Conservation (phyloP, 1,140 invertebrate species). For the Drosophila burlai region DNA sequence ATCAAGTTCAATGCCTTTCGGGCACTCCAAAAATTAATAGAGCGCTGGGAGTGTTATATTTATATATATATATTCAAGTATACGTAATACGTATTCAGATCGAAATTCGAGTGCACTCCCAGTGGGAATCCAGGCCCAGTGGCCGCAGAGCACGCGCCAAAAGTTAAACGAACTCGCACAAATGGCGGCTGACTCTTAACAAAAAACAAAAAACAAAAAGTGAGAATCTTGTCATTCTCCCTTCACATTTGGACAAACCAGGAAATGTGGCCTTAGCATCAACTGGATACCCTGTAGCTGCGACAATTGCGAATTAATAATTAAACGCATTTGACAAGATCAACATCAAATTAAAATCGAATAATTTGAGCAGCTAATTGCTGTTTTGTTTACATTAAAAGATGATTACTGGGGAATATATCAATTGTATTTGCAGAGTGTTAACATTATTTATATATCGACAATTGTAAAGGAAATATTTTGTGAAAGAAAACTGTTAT, state of each 20-base stretch:
- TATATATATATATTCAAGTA: neutral
- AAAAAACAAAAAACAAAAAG: slow-evolving; percentile 11
- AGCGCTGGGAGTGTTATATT: slow-evolving; percentile 3
- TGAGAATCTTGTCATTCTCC: slow-evolving; percentile 48
- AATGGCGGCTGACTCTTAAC: slow-evolving; percentile 23
- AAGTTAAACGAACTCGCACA: slow-evolving; percentile 56
- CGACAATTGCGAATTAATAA: neutral
- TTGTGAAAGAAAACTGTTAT: too few species aligned
- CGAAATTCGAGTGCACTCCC: slow-evolving; percentile 18
- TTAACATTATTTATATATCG: neutral
- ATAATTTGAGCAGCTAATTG: neutral
- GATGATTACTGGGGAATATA: neutral
- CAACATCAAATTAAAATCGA: neutral
- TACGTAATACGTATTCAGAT: slow-evolving; percentile 9
- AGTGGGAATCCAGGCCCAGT: slow-evolving; percentile 7
- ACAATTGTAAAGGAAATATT: too few species aligned
- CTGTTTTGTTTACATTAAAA: neutral
- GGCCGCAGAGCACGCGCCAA: slow-evolving; percentile 38
- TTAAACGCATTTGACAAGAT: neutral
- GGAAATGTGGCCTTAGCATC: neutral
- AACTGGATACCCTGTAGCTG: slow-evolving; percentile 29
- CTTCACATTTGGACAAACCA: slow-evolving; percentile 42
- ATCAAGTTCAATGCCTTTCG: slow-evolving; percentile 54
- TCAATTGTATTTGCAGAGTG: too few species aligned
- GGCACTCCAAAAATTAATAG: slow-evolving; percentile 17